phyloP scores from a whole-genome alignment of 2,888 invertebrate species.

The Chrysodeixis includens region DNA sequence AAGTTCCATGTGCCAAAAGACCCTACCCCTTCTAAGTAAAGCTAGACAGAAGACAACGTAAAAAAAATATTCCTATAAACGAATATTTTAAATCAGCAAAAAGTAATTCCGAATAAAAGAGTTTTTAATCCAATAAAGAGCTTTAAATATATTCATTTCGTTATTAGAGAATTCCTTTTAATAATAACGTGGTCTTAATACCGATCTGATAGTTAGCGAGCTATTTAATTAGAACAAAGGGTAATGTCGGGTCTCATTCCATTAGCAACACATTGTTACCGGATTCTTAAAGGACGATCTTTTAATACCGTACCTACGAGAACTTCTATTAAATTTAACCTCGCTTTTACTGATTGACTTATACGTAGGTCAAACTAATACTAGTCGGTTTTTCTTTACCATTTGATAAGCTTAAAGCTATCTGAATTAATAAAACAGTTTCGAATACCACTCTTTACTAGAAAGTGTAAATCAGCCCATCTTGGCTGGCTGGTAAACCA shows the following conservation, averaged over 20 bases:
- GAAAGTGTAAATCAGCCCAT: too few relatives aligned
- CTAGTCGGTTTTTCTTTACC: too few relatives aligned
- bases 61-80: too few relatives aligned
- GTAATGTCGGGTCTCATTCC: constrained; percentile 3
- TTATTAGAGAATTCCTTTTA: background rate
- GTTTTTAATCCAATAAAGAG: background rate
- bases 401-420: too few relatives aligned
- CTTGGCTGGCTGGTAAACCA: too few relatives aligned
- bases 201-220: constrained; percentile 6
- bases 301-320: background rate
- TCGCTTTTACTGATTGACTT: too few relatives aligned
- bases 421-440: too few relatives aligned
- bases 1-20: too few relatives aligned
- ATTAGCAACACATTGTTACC: constrained; percentile 6
- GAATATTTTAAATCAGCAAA: background rate
- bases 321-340: background rate
- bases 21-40: too few relatives aligned
- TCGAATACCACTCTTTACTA: too few relatives aligned
- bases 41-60: too few relatives aligned
- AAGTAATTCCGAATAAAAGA: background rate
- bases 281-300: constrained; percentile 3
- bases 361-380: background rate
- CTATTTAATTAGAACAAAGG: constrained; percentile 8
- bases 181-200: constrained; percentile 2
- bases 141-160: background rate